Evolutionary conservation across 2,797 vertebrate genomes (phyloP), one percentile per base, ranked within the genome.

Genomic region (Gymnodraco acuticeps): DNA sequence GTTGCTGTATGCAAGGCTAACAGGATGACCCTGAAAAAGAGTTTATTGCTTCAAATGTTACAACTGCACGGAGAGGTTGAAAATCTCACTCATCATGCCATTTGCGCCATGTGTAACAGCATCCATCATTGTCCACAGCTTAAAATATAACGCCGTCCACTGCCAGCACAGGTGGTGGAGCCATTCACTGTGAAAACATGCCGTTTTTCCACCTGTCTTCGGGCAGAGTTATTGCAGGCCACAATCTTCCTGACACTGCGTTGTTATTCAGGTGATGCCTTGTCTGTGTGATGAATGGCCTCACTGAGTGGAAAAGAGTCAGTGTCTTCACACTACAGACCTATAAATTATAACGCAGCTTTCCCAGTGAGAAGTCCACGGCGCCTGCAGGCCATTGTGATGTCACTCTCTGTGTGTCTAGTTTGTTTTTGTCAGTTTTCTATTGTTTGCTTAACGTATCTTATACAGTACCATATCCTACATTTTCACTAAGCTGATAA

Each of bases 261-360:
- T 76, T 83, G 73, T 45, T 63, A 31, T 68, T 75, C 53, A 58
- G 53, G 23, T n/a, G 59, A 79, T 64, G 38, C 19, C 19, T 48
- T 58, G 75, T 78, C 80, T 66, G 46, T 42, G 23, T 83, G 77
- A 89, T 82, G 42, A 78, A 88, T 77, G 64, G 41, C 55, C 77
- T 48, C 10, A 17, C 55, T 63, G 64, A 84, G 31, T 45, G 45
- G 64, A 43, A 56, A 60, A 53, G 8, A 1, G 54, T 59, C 65
- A 12, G 3, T 43, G 60, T 75, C 71, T 46, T 47, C 55, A 51
- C 27, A 9, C 10, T 17, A 6, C 53, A 75, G 11, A 52, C 6
- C 2, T 56, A 9, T 46, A 4, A 73, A 80, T 79, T 72, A 70
- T 46, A 46, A 47, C 63, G 0, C 16, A 41, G 38, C 54, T 42